phyloP scores from a whole-genome alignment of 2,888 invertebrate species.

The Neoaliturus tenellus region DNA sequence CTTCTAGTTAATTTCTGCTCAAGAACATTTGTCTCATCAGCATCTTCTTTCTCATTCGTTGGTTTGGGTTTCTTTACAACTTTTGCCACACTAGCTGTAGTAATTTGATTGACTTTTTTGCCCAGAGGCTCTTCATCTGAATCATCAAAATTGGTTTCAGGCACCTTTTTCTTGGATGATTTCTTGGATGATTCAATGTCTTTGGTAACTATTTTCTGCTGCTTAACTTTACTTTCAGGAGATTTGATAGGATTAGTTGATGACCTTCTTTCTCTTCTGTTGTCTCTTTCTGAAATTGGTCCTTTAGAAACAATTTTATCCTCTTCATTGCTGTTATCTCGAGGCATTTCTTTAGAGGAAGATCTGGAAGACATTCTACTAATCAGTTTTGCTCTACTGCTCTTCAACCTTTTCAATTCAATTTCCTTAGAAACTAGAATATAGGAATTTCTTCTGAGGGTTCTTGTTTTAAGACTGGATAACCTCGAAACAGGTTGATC shows the following conservation, averaged over 20 bases:
- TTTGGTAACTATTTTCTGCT: neutral
- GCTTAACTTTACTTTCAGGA: slow-evolving; percentile 7
- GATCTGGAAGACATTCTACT: slow-evolving; percentile 2
- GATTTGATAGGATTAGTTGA: neutral
- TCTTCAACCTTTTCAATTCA: slow-evolving; percentile 44
- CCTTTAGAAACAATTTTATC: slow-evolving; percentile 21
- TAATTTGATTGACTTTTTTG: slow-evolving; percentile 18
- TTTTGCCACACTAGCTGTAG: neutral
- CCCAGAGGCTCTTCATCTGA: slow-evolving; percentile 58
- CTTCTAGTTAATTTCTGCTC: slow-evolving; percentile 23
- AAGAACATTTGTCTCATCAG: neutral
- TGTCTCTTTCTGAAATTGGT: slow-evolving; percentile 5
- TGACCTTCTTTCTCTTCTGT: slow-evolving; percentile 37
- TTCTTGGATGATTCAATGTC: slow-evolving; percentile 22
- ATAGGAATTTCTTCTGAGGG: slow-evolving; percentile 58
- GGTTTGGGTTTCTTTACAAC: neutral
- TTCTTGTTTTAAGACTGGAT: slow-evolving; percentile 40
- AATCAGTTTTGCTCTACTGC: slow-evolving; percentile 10
- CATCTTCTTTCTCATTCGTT: neutral
- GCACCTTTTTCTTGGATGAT: neutral
- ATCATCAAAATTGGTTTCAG: slow-evolving; percentile 50
- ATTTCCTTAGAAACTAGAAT: slow-evolving; percentile 43
- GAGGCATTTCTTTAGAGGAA: slow-evolving; percentile 17
- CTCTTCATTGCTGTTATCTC: neutral
- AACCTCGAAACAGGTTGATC: neutral